These are phyloP conservation scores for Harpegnathos saltator DNA, from an alignment of 1,140 invertebrate genomes.

Conservation along the genomic window DNA sequence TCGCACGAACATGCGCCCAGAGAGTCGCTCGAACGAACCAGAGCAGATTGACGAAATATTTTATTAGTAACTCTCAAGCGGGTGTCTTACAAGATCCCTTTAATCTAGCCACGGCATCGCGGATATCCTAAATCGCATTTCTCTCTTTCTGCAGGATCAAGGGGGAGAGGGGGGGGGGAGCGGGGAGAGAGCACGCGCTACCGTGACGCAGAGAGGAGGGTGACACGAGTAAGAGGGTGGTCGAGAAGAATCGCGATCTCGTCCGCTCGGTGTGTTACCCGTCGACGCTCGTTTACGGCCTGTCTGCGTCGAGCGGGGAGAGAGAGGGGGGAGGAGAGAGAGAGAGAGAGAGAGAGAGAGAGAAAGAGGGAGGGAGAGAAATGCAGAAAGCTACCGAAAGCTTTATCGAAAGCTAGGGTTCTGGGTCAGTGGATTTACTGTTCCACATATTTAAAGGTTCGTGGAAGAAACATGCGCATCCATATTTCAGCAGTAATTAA, in stretches of 20 bases:
- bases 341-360: not conserved
- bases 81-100: slow-evolving; percentile 54
- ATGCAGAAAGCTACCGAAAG: not conserved
- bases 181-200: slow-evolving; percentile 3
- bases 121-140: slow-evolving; percentile 57
- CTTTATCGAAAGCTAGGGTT: slow-evolving; percentile 17
- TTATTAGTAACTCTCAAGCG: slow-evolving; percentile 40
- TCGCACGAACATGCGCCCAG: not conserved
- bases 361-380: not conserved
- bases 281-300: slow-evolving; percentile 27
- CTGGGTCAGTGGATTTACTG: slow-evolving; percentile 60
- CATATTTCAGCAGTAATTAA: slow-evolving; percentile 28
- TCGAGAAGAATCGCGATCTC: slow-evolving; percentile 52
- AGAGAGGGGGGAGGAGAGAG: too few species aligned
- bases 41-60: slow-evolving; percentile 42
- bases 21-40: slow-evolving; percentile 1
- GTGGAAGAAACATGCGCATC: not conserved
- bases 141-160: slow-evolving; percentile 47
- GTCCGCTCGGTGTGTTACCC: not conserved
- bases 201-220: not conserved
- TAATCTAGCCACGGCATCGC: slow-evolving; percentile 50
- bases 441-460: not conserved
- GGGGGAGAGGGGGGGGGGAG: too few species aligned
- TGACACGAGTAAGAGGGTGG: slow-evolving; percentile 33
- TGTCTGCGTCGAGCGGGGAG: not conserved